These are phyloP conservation scores for Cyphomyrus plagiostoma DNA, from an alignment of 2,113 vertebrate species.

Conservation along the genomic window DNA sequence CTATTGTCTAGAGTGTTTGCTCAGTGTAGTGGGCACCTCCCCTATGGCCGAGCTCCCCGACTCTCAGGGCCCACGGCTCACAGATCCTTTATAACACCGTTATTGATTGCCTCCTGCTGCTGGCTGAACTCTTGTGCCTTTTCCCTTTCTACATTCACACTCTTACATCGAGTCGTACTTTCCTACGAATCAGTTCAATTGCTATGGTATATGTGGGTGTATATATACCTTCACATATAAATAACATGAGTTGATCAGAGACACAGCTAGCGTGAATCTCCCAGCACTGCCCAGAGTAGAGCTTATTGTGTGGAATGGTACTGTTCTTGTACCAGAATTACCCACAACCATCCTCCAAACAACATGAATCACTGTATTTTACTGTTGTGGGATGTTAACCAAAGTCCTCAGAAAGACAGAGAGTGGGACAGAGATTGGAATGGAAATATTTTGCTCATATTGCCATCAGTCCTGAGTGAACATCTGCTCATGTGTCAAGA, in stretches of 20 bases:
- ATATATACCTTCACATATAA: background rate
- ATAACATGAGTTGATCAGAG: background rate
- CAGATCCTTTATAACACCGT: constrained; percentile 28
- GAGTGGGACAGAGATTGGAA: background rate
- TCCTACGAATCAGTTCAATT: background rate
- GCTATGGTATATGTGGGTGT: background rate
- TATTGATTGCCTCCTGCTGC: constrained; percentile 32
- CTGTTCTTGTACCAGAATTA: background rate
- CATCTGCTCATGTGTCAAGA: background rate
- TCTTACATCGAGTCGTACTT: constrained; percentile 14
- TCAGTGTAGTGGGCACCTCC: background rate
- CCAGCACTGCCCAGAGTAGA: background rate
- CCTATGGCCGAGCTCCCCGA: background rate
- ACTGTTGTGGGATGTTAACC: background rate
- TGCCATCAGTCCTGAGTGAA: background rate
- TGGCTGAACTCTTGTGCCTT: constrained; percentile 17
- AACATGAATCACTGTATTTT: background rate
- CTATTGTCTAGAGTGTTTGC: constrained; percentile 4
- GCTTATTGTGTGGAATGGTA: background rate
- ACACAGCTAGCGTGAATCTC: background rate
- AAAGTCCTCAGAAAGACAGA: background rate
- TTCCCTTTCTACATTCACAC: constrained; percentile 1
- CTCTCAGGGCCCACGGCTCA: background rate
- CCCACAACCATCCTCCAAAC: background rate
- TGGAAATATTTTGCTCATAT: background rate